Conservation (phyloP, 2,888 invertebrate genomes). For the Ormyrus labotus region DNA sequence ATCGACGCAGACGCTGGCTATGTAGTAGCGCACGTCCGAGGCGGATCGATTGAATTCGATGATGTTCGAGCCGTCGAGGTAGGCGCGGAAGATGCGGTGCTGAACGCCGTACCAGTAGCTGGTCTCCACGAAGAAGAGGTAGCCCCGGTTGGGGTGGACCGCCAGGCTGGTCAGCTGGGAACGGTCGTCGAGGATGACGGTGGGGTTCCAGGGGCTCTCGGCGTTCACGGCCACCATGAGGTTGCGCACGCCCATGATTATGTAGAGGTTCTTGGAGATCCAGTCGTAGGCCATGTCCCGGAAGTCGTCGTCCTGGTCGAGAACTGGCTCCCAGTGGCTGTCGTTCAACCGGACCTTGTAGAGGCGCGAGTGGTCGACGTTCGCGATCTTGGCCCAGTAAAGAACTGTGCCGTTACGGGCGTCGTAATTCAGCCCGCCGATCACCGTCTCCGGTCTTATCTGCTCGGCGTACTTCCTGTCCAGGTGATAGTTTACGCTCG, state of each 20-base stretch:
- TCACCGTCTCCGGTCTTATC: slow-evolving; percentile 46
- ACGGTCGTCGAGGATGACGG: slow-evolving; percentile 45
- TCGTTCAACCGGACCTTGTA: slow-evolving; percentile 53
- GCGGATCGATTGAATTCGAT: slow-evolving; percentile 36
- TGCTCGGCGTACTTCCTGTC: slow-evolving; percentile 52
- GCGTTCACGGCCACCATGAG: slow-evolving; percentile 49
- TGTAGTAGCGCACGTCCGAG: slow-evolving; percentile 38
- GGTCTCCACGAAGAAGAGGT: slow-evolving; percentile 53
- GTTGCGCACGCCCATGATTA: slow-evolving; percentile 53
- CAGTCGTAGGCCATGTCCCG: slow-evolving; percentile 54
- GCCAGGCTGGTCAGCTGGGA: slow-evolving; percentile 49
- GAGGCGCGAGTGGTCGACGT: slow-evolving; percentile 52
- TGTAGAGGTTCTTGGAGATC: slow-evolving; percentile 52
- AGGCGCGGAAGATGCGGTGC: slow-evolving; percentile 41
- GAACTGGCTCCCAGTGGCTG: slow-evolving; percentile 47
- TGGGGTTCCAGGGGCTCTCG: slow-evolving; percentile 48
- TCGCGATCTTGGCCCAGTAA: slow-evolving; percentile 53
- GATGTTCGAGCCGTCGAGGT: slow-evolving; percentile 47
- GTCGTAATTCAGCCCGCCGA: slow-evolving; percentile 54
- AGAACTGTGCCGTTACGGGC: slow-evolving; percentile 38
- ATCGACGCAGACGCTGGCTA: slow-evolving; percentile 46
- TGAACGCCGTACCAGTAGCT: slow-evolving; percentile 51
- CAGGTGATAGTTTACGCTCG: slow-evolving; percentile 44
- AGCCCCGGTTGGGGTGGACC: slow-evolving; percentile 51
- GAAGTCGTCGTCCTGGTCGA: slow-evolving; percentile 54